Base-by-base conservation (phyloP, 2,113 vertebrate genomes). In the Poecile atricapillus region DNA sequence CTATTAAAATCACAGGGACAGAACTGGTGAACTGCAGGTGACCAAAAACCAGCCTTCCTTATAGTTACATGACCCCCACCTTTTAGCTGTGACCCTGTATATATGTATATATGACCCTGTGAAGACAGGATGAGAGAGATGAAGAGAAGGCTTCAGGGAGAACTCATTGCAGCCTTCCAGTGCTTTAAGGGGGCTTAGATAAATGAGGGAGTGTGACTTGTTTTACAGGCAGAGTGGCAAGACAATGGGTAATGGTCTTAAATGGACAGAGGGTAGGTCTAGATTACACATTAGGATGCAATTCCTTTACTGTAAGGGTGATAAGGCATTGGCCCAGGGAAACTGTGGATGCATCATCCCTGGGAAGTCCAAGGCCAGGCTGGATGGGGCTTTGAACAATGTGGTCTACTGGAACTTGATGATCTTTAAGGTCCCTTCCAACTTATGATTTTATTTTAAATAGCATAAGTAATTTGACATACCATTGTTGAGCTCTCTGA, bases 401-500 rank as follows among this genome's bases (percentile, higher is more conserved):
- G 25, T 25, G 13, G 11, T 69, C 41, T 27, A 27, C n/a, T 17
- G 16, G 39, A 62, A 83, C 8, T 7, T 19, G 8, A 43, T 31
- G 6, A 47, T 53, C 41, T 55, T 55, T 55, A 47, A 41, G 15
- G n/a, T 62, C 11, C 30, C 47, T 76, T 69, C 39, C 30, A 75
- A 53, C 19, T 9, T 41, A 27, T 22, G 7, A 60, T n/a, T 68
- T 20, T 60, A 18, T 41, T 80, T 65, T 77, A n/a, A 64, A 58
- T 6, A 78, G 15, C 0, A 0, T 46, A 30, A 86, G 22, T 50
- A 53, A 41, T 37, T 71, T 52, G n/a, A 96, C 97, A 31, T 98
- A 98, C 98, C 95, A 0, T 10, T 76, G 87, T 86, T 84, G 97
- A 93, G n/a, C 81, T 39, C 58, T 97, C 97, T 37, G 98, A 98